These are phyloP conservation scores for Drosophila mimica DNA, from an alignment of 2,888 invertebrate genomes.

Conservation along the genomic window DNA sequence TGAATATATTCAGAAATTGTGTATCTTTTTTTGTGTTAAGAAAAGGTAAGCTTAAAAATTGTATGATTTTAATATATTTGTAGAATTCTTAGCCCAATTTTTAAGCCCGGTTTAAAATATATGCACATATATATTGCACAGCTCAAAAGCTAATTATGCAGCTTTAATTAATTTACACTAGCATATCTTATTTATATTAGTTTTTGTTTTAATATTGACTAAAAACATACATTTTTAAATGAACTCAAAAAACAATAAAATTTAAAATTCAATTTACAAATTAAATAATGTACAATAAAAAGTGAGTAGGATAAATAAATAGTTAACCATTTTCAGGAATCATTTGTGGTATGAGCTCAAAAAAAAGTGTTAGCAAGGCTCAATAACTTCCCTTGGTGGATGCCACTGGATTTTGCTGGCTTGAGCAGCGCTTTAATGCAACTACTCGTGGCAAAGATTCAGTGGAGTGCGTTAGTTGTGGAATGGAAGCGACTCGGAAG, in stretches of 20 bases:
- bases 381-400: background rate
- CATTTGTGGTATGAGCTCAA: background rate
- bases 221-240: background rate
- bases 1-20: too few species aligned
- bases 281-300: background rate
- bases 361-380: background rate
- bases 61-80: background rate
- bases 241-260: background rate
- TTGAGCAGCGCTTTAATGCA: background rate
- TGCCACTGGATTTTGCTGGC: background rate
- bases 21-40: background rate
- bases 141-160: too few species aligned
- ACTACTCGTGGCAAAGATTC: constrained; percentile 2
- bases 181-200: background rate
- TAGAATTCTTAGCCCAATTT: background rate
- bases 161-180: too few species aligned
- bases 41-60: background rate
- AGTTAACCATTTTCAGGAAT: background rate
- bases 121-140: too few species aligned
- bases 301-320: background rate
- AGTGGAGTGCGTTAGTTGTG: background rate
- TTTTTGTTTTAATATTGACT: background rate
- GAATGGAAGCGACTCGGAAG: background rate
- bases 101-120: too few species aligned
- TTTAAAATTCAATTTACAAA: background rate